phyloP scores from a whole-genome alignment of 2,888 invertebrate genomes.

The Coenonympha glycerion region DNA sequence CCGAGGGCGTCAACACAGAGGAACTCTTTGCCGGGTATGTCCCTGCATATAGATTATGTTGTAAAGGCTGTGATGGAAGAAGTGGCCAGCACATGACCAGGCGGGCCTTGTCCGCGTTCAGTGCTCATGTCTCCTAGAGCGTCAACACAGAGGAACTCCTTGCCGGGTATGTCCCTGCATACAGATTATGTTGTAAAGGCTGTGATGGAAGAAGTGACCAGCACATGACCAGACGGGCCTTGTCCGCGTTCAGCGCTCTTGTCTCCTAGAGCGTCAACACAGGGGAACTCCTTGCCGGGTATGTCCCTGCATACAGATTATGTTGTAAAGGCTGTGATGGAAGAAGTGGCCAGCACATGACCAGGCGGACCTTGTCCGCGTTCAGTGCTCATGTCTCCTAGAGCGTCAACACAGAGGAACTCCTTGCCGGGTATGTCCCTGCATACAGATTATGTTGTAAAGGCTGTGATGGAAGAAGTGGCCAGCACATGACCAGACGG shows the following conservation, averaged over 20 bases:
- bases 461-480: constrained; percentile 64
- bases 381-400: constrained; percentile 63
- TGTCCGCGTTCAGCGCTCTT: constrained; percentile 65
- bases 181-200: constrained; percentile 65
- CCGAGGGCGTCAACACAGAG: constrained; percentile 69
- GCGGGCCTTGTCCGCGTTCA: constrained; percentile 63
- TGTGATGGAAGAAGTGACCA: constrained; percentile 77
- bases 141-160: constrained; percentile 71
- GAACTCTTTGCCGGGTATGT: constrained; percentile 66
- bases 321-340: constrained; percentile 64
- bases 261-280: constrained; percentile 66
- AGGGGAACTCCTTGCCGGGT: constrained; percentile 72
- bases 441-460: no score
- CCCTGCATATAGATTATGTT: no score
- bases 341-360: constrained; percentile 83
- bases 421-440: constrained; percentile 62
- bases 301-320: no score
- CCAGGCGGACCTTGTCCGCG: constrained; percentile 72
- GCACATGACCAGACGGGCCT: constrained; percentile 80
- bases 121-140: constrained; percentile 64
- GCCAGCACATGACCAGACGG: constrained; percentile 85
- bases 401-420: constrained; percentile 70
- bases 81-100: constrained; percentile 86
- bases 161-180: constrained; percentile 60
- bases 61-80: no score